Percentiles rank a stretch among this genome's conserved stretches.
Conservation (phyloP, 1,140 invertebrate species). For the Ceratina australensis region DNA sequence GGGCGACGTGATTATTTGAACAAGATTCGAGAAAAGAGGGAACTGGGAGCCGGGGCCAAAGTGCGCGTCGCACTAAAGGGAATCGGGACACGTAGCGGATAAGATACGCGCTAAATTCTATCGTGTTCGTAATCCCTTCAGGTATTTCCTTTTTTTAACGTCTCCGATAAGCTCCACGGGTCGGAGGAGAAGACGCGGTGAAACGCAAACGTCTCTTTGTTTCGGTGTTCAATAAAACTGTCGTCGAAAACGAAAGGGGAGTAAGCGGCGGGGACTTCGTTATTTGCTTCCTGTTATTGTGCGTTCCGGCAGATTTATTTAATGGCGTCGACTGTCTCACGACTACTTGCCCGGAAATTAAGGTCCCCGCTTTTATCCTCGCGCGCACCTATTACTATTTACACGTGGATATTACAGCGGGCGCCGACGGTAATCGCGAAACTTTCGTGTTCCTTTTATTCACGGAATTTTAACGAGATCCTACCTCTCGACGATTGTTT, state of each 20-base stretch:
- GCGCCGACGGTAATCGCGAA: neutral
- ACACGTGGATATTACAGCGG: conserved; percentile 15
- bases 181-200: too few species aligned
- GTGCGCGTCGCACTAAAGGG: too few species aligned
- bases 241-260: conserved; percentile 1
- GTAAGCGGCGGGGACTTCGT: neutral
- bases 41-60: neutral
- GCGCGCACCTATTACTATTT: neutral
- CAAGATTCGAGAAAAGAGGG: neutral
- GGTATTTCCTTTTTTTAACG: neutral
- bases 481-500: neutral
- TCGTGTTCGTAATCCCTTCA: neutral
- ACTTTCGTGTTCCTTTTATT: neutral
- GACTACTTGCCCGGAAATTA: conserved; percentile 16
- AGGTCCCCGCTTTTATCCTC: neutral
- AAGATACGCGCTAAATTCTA: neutral
- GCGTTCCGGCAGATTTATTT: conserved; percentile 7
- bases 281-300: conserved; percentile 31
- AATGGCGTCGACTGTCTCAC: neutral
- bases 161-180: neutral
- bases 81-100: too few species aligned
- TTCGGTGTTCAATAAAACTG: conserved; percentile 4
- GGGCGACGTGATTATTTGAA: conserved; percentile 16
- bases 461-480: neutral
- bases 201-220: neutral